Evolutionary conservation across 92 coral and sea anemone genomes (phyloP), one percentile per base, ranked within the genome.

Genomic region (Anthopleura xanthogrammica): DNA sequence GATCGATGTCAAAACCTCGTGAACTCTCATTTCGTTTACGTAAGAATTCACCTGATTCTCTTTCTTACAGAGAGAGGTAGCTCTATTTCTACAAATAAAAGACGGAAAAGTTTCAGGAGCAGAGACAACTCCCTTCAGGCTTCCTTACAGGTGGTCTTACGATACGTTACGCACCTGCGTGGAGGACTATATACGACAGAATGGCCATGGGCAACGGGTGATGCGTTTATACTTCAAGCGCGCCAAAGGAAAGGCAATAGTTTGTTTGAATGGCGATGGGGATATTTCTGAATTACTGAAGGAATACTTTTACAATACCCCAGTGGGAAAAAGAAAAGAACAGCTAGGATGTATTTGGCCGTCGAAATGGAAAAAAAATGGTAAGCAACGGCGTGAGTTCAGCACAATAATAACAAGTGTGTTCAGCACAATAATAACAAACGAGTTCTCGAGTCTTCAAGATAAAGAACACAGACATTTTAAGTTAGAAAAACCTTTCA

Each of bases 51-150:
- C 3, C 24, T 19, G 9, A 60, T 17, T 60, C 8, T 19, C 7
- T 60, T 60, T 60, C 7, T 17, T 24, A 17, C 42, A 82, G 92
- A 71, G 92, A 86, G 92, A 89, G 56, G 92, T 89, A 66, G 70
- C 79, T 41, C 77, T 89, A 75, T 89, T 48, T 80, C 42, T 86
- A 0, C 42, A 89, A 42, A 58, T 56, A 6, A 78, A 78, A n/a
- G 57, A 83, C 9, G 87, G 89, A 16, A 89, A 85, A 54, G 87
- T 89, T 12, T 7, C 24, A 7, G 92, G 92, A 8, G 80, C 87
- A 4, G 89, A 86, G 72, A 75, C 17, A 0, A 73, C 92, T 2
- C 78, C 87, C 0, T 86, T 89, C 29, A 60, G 72, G 1, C 62
- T 89, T 7, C 92, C 92, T 1, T 60, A 78, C 14, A 12, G 87